A percentile compares a stretch with the other conserved stretches of the same genome.
Evolutionary conservation across 2,888 invertebrate species (phyloP).

Genomic region (Matsumyia berberina): DNA sequence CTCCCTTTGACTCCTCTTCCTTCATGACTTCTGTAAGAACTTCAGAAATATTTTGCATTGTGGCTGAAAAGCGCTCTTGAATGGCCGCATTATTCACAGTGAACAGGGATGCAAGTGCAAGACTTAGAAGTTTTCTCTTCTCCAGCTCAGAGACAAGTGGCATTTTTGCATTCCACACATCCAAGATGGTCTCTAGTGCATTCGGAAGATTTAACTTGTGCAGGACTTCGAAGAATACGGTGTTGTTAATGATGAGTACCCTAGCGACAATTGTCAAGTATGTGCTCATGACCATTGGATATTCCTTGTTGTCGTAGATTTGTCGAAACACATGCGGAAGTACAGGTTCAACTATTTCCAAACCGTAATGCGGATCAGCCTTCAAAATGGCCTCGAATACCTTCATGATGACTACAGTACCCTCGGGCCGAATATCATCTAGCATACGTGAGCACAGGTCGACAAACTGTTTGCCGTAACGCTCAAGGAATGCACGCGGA

Average conservation of each 20-base stretch:
- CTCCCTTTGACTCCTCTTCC: conserved; percentile 88
- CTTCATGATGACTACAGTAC: conserved; percentile 89
- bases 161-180: conserved; percentile 92
- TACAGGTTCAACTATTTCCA: conserved; percentile 88
- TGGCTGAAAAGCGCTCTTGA: conserved; percentile 89
- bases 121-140: conserved; percentile 92
- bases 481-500: conserved; percentile 90
- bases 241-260: conserved; percentile 89
- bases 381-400: conserved; percentile 91
- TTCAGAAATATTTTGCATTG: conserved; percentile 90
- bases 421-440: conserved; percentile 91
- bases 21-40: conserved; percentile 92
- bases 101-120: conserved; percentile 89
- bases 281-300: conserved; percentile 90
- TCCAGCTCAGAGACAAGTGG: conserved; percentile 91
- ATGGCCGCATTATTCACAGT: conserved; percentile 89
- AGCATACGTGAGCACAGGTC: conserved; percentile 89
- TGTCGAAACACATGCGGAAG: conserved; percentile 87
- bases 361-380: conserved; percentile 91
- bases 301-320: conserved; percentile 89
- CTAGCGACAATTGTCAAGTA: conserved; percentile 92
- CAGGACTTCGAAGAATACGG: conserved; percentile 86
- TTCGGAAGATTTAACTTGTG: conserved; percentile 86
- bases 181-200: conserved; percentile 89
- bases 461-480: conserved; percentile 89